Evolutionary conservation across 2,888 invertebrate genomes (phyloP), one percentile per base, ranked within the genome.

Genomic region (Sialis fuliginosa): DNA sequence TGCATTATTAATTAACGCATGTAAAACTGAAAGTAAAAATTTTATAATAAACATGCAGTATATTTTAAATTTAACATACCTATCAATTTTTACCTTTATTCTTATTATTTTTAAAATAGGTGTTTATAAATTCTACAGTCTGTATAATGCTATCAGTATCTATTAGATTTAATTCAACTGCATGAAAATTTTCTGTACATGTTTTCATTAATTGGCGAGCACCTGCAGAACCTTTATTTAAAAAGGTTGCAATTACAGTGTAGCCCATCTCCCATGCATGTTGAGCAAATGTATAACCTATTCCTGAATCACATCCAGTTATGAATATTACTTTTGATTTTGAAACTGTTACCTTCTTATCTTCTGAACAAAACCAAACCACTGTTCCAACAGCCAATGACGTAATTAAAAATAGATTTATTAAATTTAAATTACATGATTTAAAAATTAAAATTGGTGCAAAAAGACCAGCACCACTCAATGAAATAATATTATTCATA

Each of bases 1-100:
- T 0, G 92, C 90, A 62, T 95, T 96, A 63, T 93, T 92, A 0
- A 95, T 76, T 13, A 95, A 56, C 0, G 85, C 86, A 64, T 81
- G 80, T 12, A 93, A 63, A 52, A 67, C 86, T 87, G 61, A 39
- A 62, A 60, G 54, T 50, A 47, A 39, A 48, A 50, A n/a, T n/a
- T n/a, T n/a, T n/a, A n/a, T n/a, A n/a, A n/a, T n/a, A n/a, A 39
- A 8, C 8, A 9, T 9, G 30, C n/a, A n/a, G n/a, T 30, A n/a
- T 9, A 31, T 30, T 42, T 30, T 10, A 30, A 42, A 42, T 10
- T n/a, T 40, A 40, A 8, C 2, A 2, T n/a, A n/a, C 8, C 2
- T 40, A 13, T 8, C 8, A 40, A 35, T n/a, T 35, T 35, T 35
- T 35, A 35, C n/a, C n/a, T 35, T 9, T 9, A 35, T 35, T 35